Evolutionary conservation across 2,113 vertebrate genomes (phyloP).

Genomic region (Cryptotis parvus): DNA sequence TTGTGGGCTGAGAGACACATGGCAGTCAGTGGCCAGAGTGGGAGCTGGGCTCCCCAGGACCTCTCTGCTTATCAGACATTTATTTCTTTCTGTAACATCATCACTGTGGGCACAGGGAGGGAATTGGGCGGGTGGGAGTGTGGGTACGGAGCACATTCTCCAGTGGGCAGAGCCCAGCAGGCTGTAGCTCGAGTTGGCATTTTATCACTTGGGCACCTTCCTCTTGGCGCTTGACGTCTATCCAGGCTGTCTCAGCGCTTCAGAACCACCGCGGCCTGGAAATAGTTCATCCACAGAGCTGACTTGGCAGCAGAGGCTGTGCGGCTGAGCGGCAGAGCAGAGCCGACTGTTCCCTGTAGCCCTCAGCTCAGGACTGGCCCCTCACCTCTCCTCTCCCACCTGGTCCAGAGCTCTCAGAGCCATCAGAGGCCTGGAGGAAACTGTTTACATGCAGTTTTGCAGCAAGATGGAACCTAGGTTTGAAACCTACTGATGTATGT

Average conservation of each 20-base stretch:
- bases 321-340: rapidly evolving
- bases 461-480: background rate
- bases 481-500: background rate
- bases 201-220: slow-evolving; percentile 17
- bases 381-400: background rate
- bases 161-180: background rate
- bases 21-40: background rate
- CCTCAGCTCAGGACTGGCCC: rapidly evolving
- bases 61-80: slow-evolving; percentile 16
- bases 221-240: background rate
- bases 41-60: background rate
- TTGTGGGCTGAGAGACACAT: rapidly evolving
- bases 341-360: background rate
- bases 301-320: background rate
- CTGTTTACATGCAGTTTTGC: background rate
- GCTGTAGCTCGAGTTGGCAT: background rate
- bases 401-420: background rate
- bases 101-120: background rate
- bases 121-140: too few species aligned
- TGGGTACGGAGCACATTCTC: background rate
- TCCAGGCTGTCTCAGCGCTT: slow-evolving; percentile 57
- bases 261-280: background rate
- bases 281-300: background rate
- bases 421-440: too few species aligned
- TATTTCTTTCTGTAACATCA: background rate